Evolutionary conservation across 1,140 invertebrate species (phyloP), one percentile per base, ranked within the genome.

Genomic region (Battus philenor): DNA sequence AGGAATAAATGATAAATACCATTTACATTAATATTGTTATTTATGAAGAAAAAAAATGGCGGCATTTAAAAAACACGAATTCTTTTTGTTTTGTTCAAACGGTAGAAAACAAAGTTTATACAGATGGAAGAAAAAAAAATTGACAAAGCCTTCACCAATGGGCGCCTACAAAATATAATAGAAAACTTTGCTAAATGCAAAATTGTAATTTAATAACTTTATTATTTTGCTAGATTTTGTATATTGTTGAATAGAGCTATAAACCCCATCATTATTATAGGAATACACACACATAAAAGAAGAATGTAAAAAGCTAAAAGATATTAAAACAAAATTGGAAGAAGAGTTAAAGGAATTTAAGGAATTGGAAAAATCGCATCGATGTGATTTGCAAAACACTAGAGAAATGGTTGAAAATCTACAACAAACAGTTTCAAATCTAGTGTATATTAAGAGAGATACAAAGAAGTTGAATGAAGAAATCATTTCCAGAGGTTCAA

Each of bases 341-440:
- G 33, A 54, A n/a, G 76, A 82, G 52, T 22, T 84, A 39, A 74
- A 65, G 51, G 69, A 83, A 47, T 39, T 60, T 4, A 56, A 58
- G 1, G 79, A 84, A 50, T 50, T 72, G 9, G 77, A 80, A 53
- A 85, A 86, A 45, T 74, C 71, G 0, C 79, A 84, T 55, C 65
- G 72, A 8, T 73, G 71, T 38, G 69, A 78, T 50, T 70, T 86
- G 29, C 46, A 70, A 29, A 65, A 59, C 7, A 78, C 80, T 11
- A 61, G 78, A 20, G 75, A 87, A 67, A 80, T 87, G 67, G 83
- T 87, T 17, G 70, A 50, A 11, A 84, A 79, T 43, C 63, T 86
- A 27, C 83, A 87, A 55, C 68, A 79, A 29, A 82, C 79, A 4
- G 76, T 87, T 11, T 78, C 83, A 8, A 75, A 85, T 18, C 47